phyloP scores from a whole-genome alignment of 2,113 vertebrate genomes.

The Coracopsis vasa region DNA sequence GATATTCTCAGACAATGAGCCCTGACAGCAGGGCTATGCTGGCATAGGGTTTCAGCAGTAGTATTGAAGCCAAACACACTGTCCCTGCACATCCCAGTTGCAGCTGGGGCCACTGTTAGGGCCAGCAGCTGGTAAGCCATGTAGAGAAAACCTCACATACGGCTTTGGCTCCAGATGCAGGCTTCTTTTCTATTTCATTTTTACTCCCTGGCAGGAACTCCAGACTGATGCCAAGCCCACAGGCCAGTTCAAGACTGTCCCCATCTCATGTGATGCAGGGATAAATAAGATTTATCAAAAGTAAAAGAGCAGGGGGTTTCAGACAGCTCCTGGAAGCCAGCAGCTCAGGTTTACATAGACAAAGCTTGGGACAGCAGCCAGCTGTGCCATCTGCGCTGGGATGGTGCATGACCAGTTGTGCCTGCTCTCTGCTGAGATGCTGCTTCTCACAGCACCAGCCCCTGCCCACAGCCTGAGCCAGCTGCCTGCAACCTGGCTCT shows the following conservation, averaged over 20 bases:
- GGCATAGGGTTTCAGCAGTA: background rate
- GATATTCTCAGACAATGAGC: background rate
- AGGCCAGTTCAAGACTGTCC: background rate
- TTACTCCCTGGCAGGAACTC: background rate
- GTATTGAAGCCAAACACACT: rapidly evolving
- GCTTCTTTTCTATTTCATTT: background rate
- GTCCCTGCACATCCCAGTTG: background rate
- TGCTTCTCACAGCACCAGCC: background rate
- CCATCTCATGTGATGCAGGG: rapidly evolving
- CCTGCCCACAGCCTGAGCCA: background rate
- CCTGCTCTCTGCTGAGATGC: background rate
- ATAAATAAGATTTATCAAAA: background rate
- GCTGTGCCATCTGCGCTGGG: background rate
- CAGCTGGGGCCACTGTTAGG: background rate
- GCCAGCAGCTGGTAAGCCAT: background rate
- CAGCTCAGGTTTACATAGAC: background rate
- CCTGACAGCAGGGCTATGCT: background rate
- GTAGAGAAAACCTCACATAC: background rate
- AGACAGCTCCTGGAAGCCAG: background rate
- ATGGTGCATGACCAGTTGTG: background rate
- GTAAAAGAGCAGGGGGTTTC: background rate
- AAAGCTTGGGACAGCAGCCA: background rate
- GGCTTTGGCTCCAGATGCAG: background rate
- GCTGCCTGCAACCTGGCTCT: background rate
- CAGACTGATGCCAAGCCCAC: background rate